Percentiles rank a stretch among this genome's conserved stretches.
Conservation (phyloP, 2,797 vertebrate genomes). For the Danio jaintianensis region DNA sequence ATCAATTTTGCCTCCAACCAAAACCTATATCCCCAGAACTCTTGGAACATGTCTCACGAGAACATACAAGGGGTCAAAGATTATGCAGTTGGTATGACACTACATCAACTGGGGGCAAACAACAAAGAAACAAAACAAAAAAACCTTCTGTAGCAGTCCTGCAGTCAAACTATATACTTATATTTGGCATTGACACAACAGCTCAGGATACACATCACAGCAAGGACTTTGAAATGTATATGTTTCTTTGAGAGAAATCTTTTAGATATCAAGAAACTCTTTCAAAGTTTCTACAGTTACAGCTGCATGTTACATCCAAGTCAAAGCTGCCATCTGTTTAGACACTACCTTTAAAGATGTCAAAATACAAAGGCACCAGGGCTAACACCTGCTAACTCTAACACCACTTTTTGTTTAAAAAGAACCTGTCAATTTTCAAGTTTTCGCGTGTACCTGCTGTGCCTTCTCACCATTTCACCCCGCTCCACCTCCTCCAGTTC, state of each 20-base stretch:
- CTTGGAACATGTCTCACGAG: too few relatives aligned
- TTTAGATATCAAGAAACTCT: not conserved
- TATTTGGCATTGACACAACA: not conserved
- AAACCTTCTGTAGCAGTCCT: too few relatives aligned
- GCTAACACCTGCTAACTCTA: not conserved
- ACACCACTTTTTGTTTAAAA: slow-evolving; percentile 1
- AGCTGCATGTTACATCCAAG: not conserved
- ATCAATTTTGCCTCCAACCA: too few relatives aligned
- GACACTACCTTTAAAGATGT: not conserved
- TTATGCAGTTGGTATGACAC: too few relatives aligned
- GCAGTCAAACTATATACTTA: too few relatives aligned
- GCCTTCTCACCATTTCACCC: slow-evolving; percentile 5
- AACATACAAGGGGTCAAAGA: too few relatives aligned
- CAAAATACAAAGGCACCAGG: not conserved
- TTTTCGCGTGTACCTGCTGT: slow-evolving; percentile 1
- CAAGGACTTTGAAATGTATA: not conserved
- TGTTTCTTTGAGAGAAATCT: not conserved
- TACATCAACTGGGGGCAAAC: too few relatives aligned
- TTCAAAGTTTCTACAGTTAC: not conserved
- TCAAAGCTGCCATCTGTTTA: slow-evolving; percentile 6
- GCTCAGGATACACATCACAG: not conserved
- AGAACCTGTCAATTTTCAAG: slow-evolving; percentile 2
- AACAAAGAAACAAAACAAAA: too few relatives aligned
- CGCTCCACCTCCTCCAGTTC: not conserved
- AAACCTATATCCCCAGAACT: too few relatives aligned